phyloP scores from a whole-genome alignment of 2,797 vertebrate species.

The Halcyon smyrnensis region DNA sequence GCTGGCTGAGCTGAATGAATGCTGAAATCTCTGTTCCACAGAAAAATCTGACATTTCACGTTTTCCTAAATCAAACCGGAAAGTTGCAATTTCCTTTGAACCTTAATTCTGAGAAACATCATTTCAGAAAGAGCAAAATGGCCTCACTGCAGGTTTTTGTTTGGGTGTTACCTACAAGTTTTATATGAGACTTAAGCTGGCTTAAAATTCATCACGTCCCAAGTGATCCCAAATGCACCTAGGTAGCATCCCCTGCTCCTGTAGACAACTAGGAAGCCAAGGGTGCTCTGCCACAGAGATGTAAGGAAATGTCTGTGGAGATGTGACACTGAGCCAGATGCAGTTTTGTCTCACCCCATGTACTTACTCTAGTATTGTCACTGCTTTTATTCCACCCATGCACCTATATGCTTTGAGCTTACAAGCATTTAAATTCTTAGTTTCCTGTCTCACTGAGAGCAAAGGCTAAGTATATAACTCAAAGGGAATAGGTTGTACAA shows the following conservation, averaged over 20 bases:
- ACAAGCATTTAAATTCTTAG: not conserved
- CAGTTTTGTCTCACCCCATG: not conserved
- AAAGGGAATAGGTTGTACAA: not conserved
- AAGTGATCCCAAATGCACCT: not conserved
- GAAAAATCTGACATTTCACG: slow-evolving; percentile 41
- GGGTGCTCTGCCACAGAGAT: not conserved
- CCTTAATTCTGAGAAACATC: slow-evolving; percentile 15
- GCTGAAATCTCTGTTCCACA: not conserved
- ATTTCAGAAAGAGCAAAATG: slow-evolving; percentile 16
- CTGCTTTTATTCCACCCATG: not conserved
- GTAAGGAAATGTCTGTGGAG: not conserved
- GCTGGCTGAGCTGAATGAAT: slow-evolving; percentile 37
- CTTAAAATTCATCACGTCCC: not conserved
- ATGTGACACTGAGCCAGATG: not conserved
- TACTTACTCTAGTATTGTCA: not conserved
- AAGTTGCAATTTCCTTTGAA: slow-evolving; percentile 59
- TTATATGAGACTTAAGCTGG: not conserved
- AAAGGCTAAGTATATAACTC: not conserved
- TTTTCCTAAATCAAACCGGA: slow-evolving; percentile 53
- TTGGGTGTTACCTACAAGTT: not conserved
- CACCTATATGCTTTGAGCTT: not conserved
- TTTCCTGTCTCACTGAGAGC: not conserved
- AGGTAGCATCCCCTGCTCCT: not conserved
- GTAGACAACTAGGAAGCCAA: rapidly evolving
- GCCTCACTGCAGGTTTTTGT: slow-evolving; percentile 7